phyloP scores from a whole-genome alignment of 2,888 invertebrate species.

The Acanthopleura granulata region DNA sequence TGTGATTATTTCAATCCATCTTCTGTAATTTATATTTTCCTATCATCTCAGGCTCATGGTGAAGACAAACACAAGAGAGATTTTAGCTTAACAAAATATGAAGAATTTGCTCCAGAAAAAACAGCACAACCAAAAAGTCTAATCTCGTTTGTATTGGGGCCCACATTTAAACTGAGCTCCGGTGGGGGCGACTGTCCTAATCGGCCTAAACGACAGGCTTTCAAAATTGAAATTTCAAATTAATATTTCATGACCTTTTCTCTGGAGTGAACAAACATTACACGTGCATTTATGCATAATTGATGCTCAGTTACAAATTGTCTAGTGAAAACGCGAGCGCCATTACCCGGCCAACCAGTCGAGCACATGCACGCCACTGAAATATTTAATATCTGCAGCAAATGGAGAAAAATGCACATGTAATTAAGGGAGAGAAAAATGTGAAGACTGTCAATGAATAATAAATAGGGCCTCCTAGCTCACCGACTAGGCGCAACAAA shows the following conservation, averaged over 20 bases:
- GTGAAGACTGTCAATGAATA: slow-evolving; percentile 12
- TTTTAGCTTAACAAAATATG: background rate
- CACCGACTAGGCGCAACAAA: background rate
- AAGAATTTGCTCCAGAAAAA: background rate
- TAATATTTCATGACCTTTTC: slow-evolving; percentile 19
- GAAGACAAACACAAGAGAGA: background rate
- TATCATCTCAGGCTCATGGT: no score
- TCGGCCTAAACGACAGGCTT: slow-evolving; percentile 11
- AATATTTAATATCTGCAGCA: slow-evolving; percentile 15
- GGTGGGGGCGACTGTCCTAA: background rate
- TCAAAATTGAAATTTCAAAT: slow-evolving; percentile 20
- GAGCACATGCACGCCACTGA: slow-evolving; percentile 8
- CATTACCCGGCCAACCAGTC: background rate
- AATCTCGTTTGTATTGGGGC: background rate
- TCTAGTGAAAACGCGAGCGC: background rate
- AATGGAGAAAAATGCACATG: slow-evolving; percentile 18
- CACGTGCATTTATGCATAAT: slow-evolving; percentile 18
- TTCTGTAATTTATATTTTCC: background rate
- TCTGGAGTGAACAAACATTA: slow-evolving; percentile 13
- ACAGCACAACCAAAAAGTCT: background rate
- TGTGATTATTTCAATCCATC: background rate
- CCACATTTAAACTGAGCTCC: background rate
- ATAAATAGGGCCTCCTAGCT: background rate
- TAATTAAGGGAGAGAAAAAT: background rate
- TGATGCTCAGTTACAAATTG: background rate